Percentiles rank a stretch among this genome's conserved stretches.
Evolutionary conservation across 1,140 invertebrate species (phyloP).

Genomic region (Drosophila kepulauana): DNA sequence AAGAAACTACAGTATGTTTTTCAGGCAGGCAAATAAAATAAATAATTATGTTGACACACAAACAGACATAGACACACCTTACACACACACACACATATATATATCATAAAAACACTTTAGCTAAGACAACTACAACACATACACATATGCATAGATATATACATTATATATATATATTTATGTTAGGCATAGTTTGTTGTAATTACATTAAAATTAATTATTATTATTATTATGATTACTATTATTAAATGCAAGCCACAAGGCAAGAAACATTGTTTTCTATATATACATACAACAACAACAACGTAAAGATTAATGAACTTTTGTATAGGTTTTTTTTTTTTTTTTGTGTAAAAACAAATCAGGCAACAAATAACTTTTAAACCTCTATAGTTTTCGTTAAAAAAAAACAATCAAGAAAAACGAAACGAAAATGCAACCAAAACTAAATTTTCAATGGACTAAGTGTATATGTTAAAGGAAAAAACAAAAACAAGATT

Average conservation of each 20-base stretch:
- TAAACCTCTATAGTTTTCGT: slow-evolving; percentile 34
- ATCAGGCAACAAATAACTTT: slow-evolving; percentile 46
- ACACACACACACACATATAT: neutral
- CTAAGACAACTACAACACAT: slow-evolving; percentile 30
- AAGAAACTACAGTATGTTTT: slow-evolving; percentile 45
- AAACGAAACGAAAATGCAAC: neutral
- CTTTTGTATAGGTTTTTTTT: slow-evolving; percentile 37
- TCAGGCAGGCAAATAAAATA: slow-evolving; percentile 26
- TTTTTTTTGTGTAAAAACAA: slow-evolving; percentile 32
- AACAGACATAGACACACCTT: slow-evolving; percentile 5
- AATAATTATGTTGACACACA: slow-evolving; percentile 34
- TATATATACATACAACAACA: slow-evolving; percentile 30
- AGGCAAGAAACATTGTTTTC: slow-evolving; percentile 30
- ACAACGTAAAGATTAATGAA: slow-evolving; percentile 23
- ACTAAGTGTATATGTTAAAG: slow-evolving; percentile 10
- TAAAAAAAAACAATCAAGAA: neutral
- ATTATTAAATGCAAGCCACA: neutral
- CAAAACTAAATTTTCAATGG: slow-evolving; percentile 9
- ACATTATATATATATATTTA: slow-evolving; percentile 48
- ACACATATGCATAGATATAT: slow-evolving; percentile 23
- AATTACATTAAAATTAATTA: slow-evolving; percentile 35
- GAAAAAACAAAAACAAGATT: neutral
- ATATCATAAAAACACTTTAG: slow-evolving; percentile 36
- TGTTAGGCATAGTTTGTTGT: slow-evolving; percentile 54
- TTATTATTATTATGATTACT: neutral